Base-by-base conservation (phyloP, 2,888 invertebrate genomes). In the Eristalinus aeneus region DNA sequence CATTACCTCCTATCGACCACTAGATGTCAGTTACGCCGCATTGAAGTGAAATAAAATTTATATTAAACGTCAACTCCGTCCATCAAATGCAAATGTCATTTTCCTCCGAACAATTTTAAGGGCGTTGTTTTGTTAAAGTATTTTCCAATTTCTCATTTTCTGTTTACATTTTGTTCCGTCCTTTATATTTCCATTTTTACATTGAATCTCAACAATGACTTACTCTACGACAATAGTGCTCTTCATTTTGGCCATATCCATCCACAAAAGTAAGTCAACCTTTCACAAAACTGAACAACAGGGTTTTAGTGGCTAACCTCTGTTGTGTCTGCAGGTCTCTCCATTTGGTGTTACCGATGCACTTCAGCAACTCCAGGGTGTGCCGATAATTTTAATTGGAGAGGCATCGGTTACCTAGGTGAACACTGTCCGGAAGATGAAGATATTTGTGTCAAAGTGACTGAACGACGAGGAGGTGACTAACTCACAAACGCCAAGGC, bases 341-440 rank as follows among this genome's bases (percentile, higher is more conserved):
- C 95, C 53, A 93, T 97, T 90, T 97, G 97, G 95, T 98, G 98
- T 91, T 98, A 98, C 90, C 95, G 96, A 90, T 98, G 98, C 91
- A 97, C 96, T 20, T 96, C 97, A 8, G 97, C 97, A 8, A 96
- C 96, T 68, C 98, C 98, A 22, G 98, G 98, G 1, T 98, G 98
- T 93, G 96, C 95, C 20, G 95, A 95, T 53, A 95, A 95, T 0
- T 96, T 98, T 88, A 97, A 97, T 91, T 98, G 97, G 97, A 93
- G 95, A 74, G 95, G 94, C 1, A 92, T 95, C 23, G 95, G 95
- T 0, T 95, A 95, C 89, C 94, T 97, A 92, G 96, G 97, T 9
- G 95, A 96, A 90, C 94, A 95, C 3, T 98, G 98, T 90, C 97
- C 96, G 0, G 97, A 97, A 89, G 94, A 94, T 82, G 95, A 97